These are phyloP conservation scores for Mobula hypostoma DNA, from an alignment of 2,113 vertebrate species.

Conservation along the genomic window DNA sequence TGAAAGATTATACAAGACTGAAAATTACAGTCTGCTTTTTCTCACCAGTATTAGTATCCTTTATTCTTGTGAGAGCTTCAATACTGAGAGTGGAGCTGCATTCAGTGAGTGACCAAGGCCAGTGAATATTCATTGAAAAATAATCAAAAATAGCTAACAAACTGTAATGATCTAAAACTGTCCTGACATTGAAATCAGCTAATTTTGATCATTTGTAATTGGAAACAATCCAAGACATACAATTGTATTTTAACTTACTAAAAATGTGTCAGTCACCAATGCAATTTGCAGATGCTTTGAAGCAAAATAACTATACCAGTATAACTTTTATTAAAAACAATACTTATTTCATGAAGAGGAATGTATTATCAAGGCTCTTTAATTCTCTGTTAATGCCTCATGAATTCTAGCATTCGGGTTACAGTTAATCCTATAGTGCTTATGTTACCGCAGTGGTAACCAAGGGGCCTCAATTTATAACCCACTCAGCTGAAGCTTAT, in stretches of 20 bases:
- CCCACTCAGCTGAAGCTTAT: neutral
- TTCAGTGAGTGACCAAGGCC: neutral
- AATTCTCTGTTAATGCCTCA: neutral
- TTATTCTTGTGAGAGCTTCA: neutral
- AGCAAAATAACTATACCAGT: neutral
- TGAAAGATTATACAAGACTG: no score
- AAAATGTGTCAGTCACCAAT: neutral
- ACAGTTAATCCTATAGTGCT: no score
- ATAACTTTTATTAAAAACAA: neutral
- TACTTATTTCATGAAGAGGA: neutral
- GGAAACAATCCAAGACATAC: neutral
- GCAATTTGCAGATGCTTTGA: neutral
- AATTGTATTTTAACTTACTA: no score
- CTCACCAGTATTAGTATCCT: neutral
- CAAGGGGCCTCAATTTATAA: neutral
- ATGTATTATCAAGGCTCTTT: neutral
- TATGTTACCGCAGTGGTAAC: no score
- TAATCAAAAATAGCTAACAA: neutral
- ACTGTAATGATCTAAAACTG: neutral
- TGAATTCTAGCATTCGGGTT: neutral
- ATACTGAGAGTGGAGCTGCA: neutral
- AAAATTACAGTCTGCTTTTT: no score
- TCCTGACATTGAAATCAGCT: neutral
- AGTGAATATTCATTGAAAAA: neutral
- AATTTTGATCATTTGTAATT: neutral